A percentile compares a stretch with the other conserved stretches of the same genome.
phyloP scores from a whole-genome alignment of 1,140 invertebrate species.

The Formica exsecta region DNA sequence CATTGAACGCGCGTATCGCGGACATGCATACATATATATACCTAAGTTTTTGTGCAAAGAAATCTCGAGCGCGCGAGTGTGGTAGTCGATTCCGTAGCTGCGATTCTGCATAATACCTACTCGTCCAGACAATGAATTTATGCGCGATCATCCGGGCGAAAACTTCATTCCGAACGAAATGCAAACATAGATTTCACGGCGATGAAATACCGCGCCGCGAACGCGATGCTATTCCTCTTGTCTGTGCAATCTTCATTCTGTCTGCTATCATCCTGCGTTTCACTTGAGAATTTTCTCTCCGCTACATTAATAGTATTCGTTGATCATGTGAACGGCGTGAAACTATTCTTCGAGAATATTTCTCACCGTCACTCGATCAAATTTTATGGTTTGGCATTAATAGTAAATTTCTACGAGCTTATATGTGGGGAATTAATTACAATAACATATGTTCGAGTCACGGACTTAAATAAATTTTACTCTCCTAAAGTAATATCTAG shows the following conservation, averaged over 20 bases:
- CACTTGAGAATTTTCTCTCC: constrained; percentile 27
- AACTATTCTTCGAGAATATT: constrained; percentile 43
- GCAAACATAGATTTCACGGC: constrained; percentile 58
- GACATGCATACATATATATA: constrained; percentile 7
- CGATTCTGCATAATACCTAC: constrained; percentile 36
- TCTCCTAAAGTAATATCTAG: not conserved
- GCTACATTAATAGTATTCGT: not conserved
- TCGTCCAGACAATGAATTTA: constrained; percentile 68
- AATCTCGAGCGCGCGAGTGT: constrained; percentile 52
- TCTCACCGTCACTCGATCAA: constrained; percentile 15
- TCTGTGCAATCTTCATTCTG: constrained; percentile 1
- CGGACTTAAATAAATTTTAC: constrained; percentile 1
- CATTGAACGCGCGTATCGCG: constrained; percentile 37
- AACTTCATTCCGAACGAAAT: constrained; percentile 41
- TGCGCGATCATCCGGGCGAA: constrained; percentile 72
- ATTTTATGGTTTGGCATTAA: constrained; percentile 19
- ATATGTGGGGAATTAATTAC: constrained; percentile 22
- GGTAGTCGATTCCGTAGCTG: constrained; percentile 40
- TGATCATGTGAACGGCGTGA: constrained; percentile 27
- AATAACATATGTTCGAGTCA: constrained; percentile 9
- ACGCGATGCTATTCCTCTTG: not conserved
- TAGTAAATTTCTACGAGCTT: constrained; percentile 21
- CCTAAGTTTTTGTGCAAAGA: constrained; percentile 33
- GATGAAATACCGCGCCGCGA: constrained; percentile 28
- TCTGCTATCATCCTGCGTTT: constrained; percentile 10